phyloP scores from a whole-genome alignment of 2,888 invertebrate genomes.

The Euproctis similis region DNA sequence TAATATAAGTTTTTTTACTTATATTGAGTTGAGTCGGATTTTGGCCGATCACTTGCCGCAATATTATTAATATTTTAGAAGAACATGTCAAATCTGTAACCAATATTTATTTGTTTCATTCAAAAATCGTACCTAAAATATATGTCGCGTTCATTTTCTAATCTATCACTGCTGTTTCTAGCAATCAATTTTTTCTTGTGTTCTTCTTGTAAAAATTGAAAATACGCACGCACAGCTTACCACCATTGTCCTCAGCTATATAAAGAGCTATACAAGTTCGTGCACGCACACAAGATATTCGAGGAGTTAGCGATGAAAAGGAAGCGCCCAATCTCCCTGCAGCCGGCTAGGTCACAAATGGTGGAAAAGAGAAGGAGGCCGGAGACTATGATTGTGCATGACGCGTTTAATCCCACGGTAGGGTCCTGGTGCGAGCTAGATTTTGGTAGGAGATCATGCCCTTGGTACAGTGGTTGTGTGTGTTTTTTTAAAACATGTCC shows the following conservation, averaged over 20 bases:
- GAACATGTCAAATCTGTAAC: too few relatives aligned
- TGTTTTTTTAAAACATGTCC: too few relatives aligned
- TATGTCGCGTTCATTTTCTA: too few relatives aligned
- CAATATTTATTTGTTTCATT: too few relatives aligned
- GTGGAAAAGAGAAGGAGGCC: slow-evolving; percentile 30
- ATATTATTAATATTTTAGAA: too few relatives aligned
- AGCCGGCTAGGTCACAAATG: slow-evolving; percentile 25
- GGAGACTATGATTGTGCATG: slow-evolving; percentile 46
- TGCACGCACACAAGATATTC: slow-evolving; percentile 22
- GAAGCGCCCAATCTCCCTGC: slow-evolving; percentile 40
- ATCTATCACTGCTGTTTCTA: too few relatives aligned
- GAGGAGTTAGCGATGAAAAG: slow-evolving; percentile 15
- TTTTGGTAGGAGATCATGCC: background rate
- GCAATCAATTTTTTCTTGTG: background rate
- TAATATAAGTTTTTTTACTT: too few relatives aligned
- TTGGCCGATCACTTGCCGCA: too few relatives aligned
- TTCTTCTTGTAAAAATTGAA: background rate
- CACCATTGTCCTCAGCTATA: slow-evolving; percentile 45
- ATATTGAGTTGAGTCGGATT: too few relatives aligned
- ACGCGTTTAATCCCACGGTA: slow-evolving; percentile 40
- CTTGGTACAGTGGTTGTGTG: background rate
- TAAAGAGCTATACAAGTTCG: slow-evolving; percentile 54
- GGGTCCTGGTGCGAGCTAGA: slow-evolving; percentile 3
- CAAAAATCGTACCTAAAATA: too few relatives aligned
- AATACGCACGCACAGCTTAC: slow-evolving; percentile 1